These are phyloP conservation scores for Epinotia demarniana DNA, from an alignment of 2,888 invertebrate genomes.

Conservation along the genomic window DNA sequence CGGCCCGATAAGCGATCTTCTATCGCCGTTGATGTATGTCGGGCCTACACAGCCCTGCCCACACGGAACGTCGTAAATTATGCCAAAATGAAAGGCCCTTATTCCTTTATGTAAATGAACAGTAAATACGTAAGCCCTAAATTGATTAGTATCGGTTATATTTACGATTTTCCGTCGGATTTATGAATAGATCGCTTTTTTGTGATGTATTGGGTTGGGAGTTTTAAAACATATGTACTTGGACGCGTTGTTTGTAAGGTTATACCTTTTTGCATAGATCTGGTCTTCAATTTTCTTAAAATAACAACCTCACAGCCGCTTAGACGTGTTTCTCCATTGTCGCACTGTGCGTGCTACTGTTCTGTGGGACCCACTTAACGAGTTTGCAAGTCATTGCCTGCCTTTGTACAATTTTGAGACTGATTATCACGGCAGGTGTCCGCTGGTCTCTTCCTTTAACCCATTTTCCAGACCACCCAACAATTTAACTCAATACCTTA, in stretches of 20 bases:
- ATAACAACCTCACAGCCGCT: too few relatives aligned
- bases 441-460: too few relatives aligned
- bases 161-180: constrained; percentile 29
- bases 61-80: constrained; percentile 20
- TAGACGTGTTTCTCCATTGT: too few relatives aligned
- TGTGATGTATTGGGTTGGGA: constrained; percentile 10
- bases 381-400: not conserved
- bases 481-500: too few relatives aligned
- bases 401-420: too few relatives aligned
- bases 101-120: not conserved
- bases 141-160: constrained; percentile 47
- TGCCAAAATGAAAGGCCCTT: not conserved
- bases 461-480: too few relatives aligned
- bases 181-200: constrained; percentile 37
- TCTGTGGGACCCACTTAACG: too few relatives aligned
- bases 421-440: too few relatives aligned
- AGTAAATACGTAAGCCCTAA: constrained; percentile 39
- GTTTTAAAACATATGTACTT: not conserved
- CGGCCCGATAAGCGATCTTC: constrained; percentile 63
- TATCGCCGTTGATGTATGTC: constrained; percentile 66
- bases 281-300: too few relatives aligned
- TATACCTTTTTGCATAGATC: too few relatives aligned
- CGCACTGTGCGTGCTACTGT: too few relatives aligned
- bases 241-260: not conserved
- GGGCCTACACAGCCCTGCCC: constrained; percentile 52